These are phyloP conservation scores for Cephalopterus ornatus DNA, from an alignment of 2,113 vertebrate species.

Conservation along the genomic window DNA sequence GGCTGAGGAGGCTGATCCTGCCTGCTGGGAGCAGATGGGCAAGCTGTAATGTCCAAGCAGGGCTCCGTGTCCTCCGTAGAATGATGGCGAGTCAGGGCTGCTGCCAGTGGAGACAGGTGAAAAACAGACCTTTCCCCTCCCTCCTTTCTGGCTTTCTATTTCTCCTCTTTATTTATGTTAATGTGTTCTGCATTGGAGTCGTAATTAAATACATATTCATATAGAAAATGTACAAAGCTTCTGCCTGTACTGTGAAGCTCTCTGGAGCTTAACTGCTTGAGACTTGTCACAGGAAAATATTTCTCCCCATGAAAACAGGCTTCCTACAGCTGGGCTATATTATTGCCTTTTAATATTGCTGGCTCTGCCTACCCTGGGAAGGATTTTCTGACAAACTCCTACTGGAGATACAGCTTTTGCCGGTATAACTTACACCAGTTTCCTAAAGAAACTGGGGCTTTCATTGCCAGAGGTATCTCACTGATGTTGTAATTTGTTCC, in stretches of 20 bases:
- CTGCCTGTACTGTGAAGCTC: conserved; percentile 10
- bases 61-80: neutral
- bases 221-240: conserved; percentile 23
- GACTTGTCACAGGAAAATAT: conserved; percentile 61
- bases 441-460: conserved; percentile 60
- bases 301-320: conserved; percentile 51
- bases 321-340: conserved; percentile 56
- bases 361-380: conserved; percentile 48
- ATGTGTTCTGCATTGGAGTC: conserved; percentile 19
- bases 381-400: conserved; percentile 51
- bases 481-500: conserved; percentile 61
- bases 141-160: conserved; percentile 29
- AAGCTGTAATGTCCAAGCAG: neutral
- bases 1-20: neutral
- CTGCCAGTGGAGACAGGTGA: neutral
- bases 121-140: neutral
- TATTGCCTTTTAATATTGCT: conserved; percentile 58
- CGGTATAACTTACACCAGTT: conserved; percentile 42
- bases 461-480: conserved; percentile 55
- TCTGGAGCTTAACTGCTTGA: conserved; percentile 42
- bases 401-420: conserved; percentile 51
- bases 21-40: neutral
- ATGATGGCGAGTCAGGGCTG: neutral
- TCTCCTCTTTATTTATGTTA: conserved; percentile 66
- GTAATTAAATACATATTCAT: conserved; percentile 59